These are phyloP conservation scores for Luidia sarsii DNA, from an alignment of 53 echinoderm and acorn worm genomes.

Conservation along the genomic window DNA sequence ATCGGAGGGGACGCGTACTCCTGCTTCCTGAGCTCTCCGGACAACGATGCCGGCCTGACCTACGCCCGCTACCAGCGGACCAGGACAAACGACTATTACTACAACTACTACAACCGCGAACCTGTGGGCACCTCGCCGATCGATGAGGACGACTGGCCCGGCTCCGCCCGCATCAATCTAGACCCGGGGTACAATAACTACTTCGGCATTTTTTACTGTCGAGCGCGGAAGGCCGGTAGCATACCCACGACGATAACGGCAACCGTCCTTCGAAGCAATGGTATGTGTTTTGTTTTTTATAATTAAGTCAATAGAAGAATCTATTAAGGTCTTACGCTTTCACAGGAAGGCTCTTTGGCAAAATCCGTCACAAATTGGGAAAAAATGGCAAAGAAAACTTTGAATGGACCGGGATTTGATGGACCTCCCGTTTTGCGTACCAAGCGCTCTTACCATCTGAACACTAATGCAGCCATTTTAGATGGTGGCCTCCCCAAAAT, in stretches of 20 bases:
- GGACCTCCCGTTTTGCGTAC: too few species aligned
- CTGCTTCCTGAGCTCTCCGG: constrained; percentile 2
- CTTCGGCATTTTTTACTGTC: constrained; percentile 48
- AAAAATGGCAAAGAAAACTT: too few species aligned
- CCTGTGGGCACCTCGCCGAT: not conserved
- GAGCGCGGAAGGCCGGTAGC: not conserved
- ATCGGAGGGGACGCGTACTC: not conserved
- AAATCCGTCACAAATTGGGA: too few species aligned
- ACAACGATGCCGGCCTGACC: not conserved
- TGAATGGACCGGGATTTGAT: too few species aligned
- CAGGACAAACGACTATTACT: not conserved
- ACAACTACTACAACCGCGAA: constrained; percentile 19
- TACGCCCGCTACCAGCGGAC: constrained; percentile 38
- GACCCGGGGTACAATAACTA: not conserved
- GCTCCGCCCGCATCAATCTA: not conserved
- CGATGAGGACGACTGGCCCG: not conserved
- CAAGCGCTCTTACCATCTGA: too few species aligned
- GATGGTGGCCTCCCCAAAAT: too few species aligned
- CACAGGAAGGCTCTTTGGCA: too few species aligned
- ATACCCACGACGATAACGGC: constrained; percentile 25
- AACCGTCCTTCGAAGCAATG: constrained; percentile 5
- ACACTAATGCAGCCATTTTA: too few species aligned
- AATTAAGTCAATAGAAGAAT: too few species aligned
- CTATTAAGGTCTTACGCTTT: too few species aligned
- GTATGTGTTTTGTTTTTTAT: constrained; percentile 13